Percentiles rank a stretch among this genome's conserved stretches.
Conservation (phyloP, 2,113 vertebrate species). For the Cephalopterus ornatus region DNA sequence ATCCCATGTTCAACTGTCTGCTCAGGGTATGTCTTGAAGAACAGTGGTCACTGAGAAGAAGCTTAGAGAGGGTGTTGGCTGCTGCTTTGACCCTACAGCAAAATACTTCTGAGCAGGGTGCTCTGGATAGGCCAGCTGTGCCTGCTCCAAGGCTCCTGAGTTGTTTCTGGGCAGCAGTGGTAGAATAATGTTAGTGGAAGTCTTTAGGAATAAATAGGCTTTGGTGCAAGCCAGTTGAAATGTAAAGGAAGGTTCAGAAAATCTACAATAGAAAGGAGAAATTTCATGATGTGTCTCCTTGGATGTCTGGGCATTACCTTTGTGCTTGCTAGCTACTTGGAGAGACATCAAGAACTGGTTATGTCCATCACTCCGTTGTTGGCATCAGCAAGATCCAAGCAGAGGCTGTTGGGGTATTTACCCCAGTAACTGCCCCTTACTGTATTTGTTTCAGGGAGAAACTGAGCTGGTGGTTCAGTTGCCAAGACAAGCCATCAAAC, state of each 20-base stretch:
- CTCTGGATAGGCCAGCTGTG: not conserved
- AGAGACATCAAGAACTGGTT: not conserved
- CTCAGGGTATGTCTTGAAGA: not conserved
- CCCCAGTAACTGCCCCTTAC: not conserved
- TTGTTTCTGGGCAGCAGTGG: not conserved
- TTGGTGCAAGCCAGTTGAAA: not conserved
- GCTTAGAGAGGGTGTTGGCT: not conserved
- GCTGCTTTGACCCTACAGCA: not conserved
- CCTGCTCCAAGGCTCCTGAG: not conserved
- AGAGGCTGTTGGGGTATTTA: not conserved
- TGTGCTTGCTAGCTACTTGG: not conserved
- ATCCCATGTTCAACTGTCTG: not conserved
- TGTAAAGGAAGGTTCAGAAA: not conserved
- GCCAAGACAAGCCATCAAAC: not conserved
- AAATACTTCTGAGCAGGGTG: not conserved
- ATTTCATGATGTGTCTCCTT: not conserved
- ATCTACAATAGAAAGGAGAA: not conserved
- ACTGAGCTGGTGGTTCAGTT: not conserved
- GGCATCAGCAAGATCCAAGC: not conserved
- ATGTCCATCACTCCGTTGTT: not conserved
- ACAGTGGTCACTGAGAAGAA: not conserved
- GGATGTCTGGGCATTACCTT: not conserved
- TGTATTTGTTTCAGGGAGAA: not conserved
- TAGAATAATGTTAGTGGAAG: not conserved
- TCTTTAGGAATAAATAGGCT: not conserved